These are phyloP conservation scores for Boleophthalmus pectinirostris DNA, from an alignment of 2,113 vertebrate genomes.

Conservation along the genomic window DNA sequence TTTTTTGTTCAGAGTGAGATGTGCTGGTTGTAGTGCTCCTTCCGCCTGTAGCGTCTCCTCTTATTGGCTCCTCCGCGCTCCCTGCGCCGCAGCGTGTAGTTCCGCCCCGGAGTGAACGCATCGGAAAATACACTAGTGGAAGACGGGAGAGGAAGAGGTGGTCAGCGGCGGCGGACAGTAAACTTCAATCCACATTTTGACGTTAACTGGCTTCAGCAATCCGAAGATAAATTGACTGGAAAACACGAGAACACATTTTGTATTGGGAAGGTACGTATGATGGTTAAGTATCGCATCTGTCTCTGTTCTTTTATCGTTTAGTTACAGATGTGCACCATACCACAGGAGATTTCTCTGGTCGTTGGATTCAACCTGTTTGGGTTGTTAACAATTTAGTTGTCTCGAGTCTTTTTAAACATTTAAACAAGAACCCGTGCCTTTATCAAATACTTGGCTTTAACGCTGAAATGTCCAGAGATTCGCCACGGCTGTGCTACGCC, in stretches of 20 bases:
- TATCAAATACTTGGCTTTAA: too few relatives aligned
- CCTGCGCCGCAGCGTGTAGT: slow-evolving; percentile 66
- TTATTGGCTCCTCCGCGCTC: slow-evolving; percentile 59
- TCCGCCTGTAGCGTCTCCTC: slow-evolving; percentile 40
- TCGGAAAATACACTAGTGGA: slow-evolving; percentile 51
- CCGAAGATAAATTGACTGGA: slow-evolving; percentile 14
- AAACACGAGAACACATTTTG: slow-evolving; percentile 22
- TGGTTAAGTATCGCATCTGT: background rate
- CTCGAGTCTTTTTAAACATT: background rate
- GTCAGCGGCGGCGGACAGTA: slow-evolving; percentile 9
- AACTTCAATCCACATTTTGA: slow-evolving; percentile 4
- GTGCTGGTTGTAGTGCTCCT: slow-evolving; percentile 9
- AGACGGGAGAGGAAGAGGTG: slow-evolving; percentile 44
- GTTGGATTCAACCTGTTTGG: slow-evolving; percentile 47
- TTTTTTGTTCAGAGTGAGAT: slow-evolving; percentile 31
- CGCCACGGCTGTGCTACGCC: background rate
- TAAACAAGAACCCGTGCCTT: background rate
- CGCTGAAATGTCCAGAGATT: background rate
- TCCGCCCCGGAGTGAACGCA: background rate
- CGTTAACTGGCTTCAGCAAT: background rate
- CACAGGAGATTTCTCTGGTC: slow-evolving; percentile 48
- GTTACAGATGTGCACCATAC: slow-evolving; percentile 68
- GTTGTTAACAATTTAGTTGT: background rate
- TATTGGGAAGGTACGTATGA: slow-evolving; percentile 57
- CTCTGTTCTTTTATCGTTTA: background rate